phyloP scores from a whole-genome alignment of 1,140 invertebrate species.

The Zaprionus vittiger region DNA sequence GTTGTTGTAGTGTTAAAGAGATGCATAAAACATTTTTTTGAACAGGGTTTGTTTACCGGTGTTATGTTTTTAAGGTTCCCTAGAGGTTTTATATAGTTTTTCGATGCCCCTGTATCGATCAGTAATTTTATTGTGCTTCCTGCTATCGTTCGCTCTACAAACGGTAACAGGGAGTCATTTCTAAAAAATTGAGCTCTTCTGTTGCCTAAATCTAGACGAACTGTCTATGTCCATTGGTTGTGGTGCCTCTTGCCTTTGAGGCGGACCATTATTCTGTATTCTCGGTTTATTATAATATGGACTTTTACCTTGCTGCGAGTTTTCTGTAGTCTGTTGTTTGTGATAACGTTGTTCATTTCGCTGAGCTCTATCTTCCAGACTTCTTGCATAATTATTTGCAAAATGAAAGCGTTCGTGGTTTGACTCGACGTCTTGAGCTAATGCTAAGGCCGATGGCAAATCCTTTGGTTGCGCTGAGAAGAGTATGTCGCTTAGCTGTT shows the following conservation, averaged over 20 bases:
- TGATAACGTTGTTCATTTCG: not conserved
- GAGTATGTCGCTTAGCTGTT: constrained; percentile 19
- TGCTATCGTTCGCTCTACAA: not conserved
- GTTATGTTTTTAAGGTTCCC: not conserved
- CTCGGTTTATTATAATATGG: not conserved
- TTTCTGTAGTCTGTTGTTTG: not conserved
- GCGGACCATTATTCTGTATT: not conserved
- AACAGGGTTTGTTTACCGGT: constrained; percentile 5
- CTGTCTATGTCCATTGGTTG: too few relatives aligned
- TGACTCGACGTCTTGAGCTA: constrained; percentile 45
- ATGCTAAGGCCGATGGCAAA: constrained; percentile 44
- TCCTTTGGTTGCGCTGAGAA: constrained; percentile 37
- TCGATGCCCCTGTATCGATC: not conserved
- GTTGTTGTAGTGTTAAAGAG: not conserved
- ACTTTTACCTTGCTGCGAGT: not conserved
- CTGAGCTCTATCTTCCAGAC: constrained; percentile 22
- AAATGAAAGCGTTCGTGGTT: constrained; percentile 45
- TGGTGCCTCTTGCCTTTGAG: not conserved
- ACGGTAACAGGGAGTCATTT: constrained; percentile 1
- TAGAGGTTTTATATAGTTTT: not conserved
- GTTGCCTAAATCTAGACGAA: too few relatives aligned
- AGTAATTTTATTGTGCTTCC: constrained; percentile 1
- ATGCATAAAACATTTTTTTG: not conserved
- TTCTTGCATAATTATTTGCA: constrained; percentile 38
- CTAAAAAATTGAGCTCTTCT: not conserved